phyloP scores from a whole-genome alignment of 2,888 invertebrate species.

The Eurytoma californica region DNA sequence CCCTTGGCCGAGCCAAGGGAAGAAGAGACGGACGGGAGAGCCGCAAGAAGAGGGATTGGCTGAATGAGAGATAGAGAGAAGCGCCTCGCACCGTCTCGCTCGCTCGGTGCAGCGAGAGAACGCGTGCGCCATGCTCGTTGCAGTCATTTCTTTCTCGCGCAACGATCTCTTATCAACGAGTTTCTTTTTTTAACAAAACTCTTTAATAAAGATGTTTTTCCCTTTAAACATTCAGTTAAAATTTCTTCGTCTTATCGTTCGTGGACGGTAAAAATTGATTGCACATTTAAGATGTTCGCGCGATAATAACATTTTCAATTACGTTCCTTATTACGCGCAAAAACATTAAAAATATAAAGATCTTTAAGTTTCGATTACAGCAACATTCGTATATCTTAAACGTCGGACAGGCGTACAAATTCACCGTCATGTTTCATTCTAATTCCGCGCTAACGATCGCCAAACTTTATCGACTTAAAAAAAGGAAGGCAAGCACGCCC shows the following conservation, averaged over 20 bases:
- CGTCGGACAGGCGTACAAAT: neutral
- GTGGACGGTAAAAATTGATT: too few species aligned
- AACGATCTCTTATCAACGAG: slow-evolving; percentile 49
- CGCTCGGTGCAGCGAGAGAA: slow-evolving; percentile 42
- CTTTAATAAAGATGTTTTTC: slow-evolving; percentile 14
- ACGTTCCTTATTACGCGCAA: neutral
- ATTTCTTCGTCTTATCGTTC: too few species aligned
- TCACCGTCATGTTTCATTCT: slow-evolving; percentile 12
- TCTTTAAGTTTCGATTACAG: neutral
- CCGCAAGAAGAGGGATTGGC: slow-evolving; percentile 55
- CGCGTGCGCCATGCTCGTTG: slow-evolving; percentile 36
- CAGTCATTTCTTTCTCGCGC: slow-evolving; percentile 23
- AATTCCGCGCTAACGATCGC: slow-evolving; percentile 36
- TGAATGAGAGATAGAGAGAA: slow-evolving; percentile 41
- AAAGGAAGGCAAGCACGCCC: neutral
- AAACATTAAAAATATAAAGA: neutral
- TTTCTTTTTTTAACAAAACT: slow-evolving; percentile 37
- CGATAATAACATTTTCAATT: neutral
- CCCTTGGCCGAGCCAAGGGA: slow-evolving; percentile 25
- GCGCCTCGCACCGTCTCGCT: slow-evolving; percentile 18
- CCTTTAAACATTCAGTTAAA: neutral
- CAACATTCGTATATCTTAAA: neutral
- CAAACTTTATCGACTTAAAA: slow-evolving; percentile 30
- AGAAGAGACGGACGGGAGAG: slow-evolving; percentile 47
- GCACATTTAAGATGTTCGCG: neutral